Evolutionary conservation across 2,888 invertebrate genomes (phyloP).

Genomic region (Meteorus colon): DNA sequence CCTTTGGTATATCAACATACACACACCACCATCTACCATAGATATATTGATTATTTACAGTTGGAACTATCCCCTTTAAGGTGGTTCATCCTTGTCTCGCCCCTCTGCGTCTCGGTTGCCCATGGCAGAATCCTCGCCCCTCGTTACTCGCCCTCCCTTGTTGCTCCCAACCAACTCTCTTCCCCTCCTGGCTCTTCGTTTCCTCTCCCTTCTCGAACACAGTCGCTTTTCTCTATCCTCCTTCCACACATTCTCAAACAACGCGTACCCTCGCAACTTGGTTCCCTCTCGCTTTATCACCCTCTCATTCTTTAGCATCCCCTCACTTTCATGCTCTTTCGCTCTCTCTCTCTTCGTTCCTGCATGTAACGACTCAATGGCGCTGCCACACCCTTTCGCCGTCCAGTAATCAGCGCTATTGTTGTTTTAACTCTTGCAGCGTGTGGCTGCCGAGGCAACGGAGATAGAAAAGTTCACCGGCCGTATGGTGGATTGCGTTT

Average conservation of each 20-base stretch:
- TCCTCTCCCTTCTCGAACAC: conserved; percentile 36
- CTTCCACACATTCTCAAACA: conserved; percentile 29
- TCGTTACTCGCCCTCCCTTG: conserved; percentile 46
- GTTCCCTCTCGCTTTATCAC: conserved; percentile 45
- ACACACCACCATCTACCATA: conserved; percentile 54
- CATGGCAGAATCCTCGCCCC: conserved; percentile 39
- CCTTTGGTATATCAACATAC: conserved; percentile 43
- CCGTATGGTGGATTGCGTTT: conserved; percentile 12
- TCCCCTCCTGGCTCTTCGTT: conserved; percentile 31
- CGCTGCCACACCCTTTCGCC: conserved; percentile 72
- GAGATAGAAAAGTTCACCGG: conserved; percentile 24
- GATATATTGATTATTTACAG: conserved; percentile 71
- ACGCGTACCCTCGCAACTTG: conserved; percentile 27
- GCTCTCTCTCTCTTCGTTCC: conserved; percentile 62
- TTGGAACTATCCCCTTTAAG: conserved; percentile 71
- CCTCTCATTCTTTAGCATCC: conserved; percentile 42
- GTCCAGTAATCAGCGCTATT: conserved; percentile 72
- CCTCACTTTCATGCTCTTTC: conserved; percentile 36
- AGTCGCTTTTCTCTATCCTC: conserved; percentile 31
- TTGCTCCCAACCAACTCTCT: conserved; percentile 42
- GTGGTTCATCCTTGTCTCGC: conserved; percentile 69
- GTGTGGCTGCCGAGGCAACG: conserved; percentile 45
- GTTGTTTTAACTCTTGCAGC: conserved; percentile 66
- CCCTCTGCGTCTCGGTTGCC: conserved; percentile 46
- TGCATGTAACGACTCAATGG: conserved; percentile 72